phyloP scores from a whole-genome alignment of 2,113 vertebrate genomes.

The Felis chaus region DNA sequence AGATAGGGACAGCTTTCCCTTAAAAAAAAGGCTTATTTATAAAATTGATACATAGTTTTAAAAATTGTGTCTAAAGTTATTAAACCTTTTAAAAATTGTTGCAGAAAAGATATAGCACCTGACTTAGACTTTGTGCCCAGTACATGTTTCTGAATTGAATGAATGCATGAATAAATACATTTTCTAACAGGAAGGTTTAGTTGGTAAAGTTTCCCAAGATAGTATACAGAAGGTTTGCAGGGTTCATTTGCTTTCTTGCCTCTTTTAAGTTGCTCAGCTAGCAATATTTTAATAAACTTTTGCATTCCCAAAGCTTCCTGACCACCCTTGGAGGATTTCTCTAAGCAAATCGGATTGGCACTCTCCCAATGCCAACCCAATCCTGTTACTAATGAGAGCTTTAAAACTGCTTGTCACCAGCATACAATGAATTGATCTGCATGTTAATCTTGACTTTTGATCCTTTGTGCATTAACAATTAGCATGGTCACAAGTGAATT shows the following conservation, averaged over 20 bases:
- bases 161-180: not conserved
- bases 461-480: constrained; percentile 60
- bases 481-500: constrained; percentile 50
- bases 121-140: not conserved
- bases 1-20: not conserved
- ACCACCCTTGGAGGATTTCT: constrained; percentile 51
- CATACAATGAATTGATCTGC: constrained; percentile 38
- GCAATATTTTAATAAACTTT: constrained; percentile 54
- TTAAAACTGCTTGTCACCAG: constrained; percentile 37
- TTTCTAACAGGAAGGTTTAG: not conserved
- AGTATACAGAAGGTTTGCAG: not conserved
- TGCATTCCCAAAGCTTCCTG: constrained; percentile 18
- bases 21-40: not conserved
- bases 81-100: not conserved
- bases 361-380: not conserved
- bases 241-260: constrained; percentile 3
- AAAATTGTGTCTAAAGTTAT: not conserved
- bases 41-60: not conserved
- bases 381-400: constrained; percentile 53
- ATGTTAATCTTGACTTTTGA: constrained; percentile 68
- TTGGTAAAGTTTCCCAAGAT: not conserved
- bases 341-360: constrained; percentile 21
- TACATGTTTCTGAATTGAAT: not conserved
- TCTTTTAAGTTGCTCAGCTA: constrained; percentile 5
- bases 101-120: not conserved